phyloP scores from a whole-genome alignment of 1,140 invertebrate genomes.

The Semibalanus balanoides region DNA sequence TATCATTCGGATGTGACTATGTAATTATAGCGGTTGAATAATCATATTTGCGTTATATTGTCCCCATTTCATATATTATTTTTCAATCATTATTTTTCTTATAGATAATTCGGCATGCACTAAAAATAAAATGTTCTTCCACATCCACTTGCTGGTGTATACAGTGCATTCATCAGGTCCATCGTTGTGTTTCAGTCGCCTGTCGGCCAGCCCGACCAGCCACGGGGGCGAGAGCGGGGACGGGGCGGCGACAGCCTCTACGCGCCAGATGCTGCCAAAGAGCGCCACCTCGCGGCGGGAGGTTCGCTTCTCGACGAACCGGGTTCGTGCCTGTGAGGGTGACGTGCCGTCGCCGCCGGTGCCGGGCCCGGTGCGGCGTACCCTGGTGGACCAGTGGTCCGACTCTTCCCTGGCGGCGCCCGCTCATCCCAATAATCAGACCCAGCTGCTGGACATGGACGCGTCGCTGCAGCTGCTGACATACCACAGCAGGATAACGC shows the following conservation, averaged over 20 bases:
- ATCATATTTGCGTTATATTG: too few relatives aligned
- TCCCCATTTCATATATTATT: too few relatives aligned
- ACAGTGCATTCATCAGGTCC: too few relatives aligned
- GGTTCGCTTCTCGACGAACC: background rate
- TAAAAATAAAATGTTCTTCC: too few relatives aligned
- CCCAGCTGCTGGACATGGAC: background rate
- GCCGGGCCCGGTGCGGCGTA: background rate
- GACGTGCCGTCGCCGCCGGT: background rate
- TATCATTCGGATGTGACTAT: too few relatives aligned
- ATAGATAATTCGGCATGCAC: too few relatives aligned
- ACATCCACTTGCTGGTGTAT: too few relatives aligned
- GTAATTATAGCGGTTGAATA: too few relatives aligned
- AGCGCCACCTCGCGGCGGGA: background rate
- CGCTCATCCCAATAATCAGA: background rate
- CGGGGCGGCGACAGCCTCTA: background rate
- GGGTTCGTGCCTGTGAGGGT: background rate
- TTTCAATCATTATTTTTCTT: too few relatives aligned
- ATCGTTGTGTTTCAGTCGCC: too few relatives aligned
- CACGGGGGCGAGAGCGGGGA: too few relatives aligned
- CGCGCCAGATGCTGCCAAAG: background rate
- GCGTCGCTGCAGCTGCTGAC: conserved; percentile 1
- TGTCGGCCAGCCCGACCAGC: too few relatives aligned
- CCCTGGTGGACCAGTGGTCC: background rate
- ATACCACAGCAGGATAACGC: background rate
- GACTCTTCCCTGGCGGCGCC: background rate